Conservation (phyloP, 2,113 vertebrate genomes). For the Phyllostomus hastatus region DNA sequence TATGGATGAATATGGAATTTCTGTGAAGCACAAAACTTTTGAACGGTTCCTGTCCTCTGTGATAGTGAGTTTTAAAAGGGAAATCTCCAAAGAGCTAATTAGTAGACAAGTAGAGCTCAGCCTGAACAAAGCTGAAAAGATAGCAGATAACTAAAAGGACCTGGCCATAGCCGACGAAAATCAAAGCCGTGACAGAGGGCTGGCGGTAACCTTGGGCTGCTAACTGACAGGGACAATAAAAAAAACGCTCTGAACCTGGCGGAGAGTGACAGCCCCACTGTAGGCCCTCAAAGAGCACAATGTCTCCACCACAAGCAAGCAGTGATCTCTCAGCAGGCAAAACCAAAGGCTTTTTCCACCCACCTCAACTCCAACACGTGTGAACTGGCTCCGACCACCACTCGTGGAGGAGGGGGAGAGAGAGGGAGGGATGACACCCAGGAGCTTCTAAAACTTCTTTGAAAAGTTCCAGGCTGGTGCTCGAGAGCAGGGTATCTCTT, state of each 20-base stretch:
- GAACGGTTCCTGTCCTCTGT: slow-evolving; percentile 89
- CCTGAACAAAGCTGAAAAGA: slow-evolving; percentile 94
- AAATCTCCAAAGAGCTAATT: slow-evolving; percentile 99
- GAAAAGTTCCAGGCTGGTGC: slow-evolving; percentile 23
- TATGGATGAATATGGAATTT: slow-evolving; percentile 90
- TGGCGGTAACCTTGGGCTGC: slow-evolving; percentile 93
- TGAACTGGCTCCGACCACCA: slow-evolving; percentile 32
- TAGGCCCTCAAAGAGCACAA: slow-evolving; percentile 77
- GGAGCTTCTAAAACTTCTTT: neutral
- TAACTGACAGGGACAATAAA: slow-evolving; percentile 95
- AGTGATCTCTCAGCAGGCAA: slow-evolving; percentile 65
- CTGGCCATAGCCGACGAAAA: slow-evolving; percentile 94
- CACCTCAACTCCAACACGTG: slow-evolving; percentile 27
- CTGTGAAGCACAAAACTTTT: slow-evolving; percentile 91
- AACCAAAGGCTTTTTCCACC: slow-evolving; percentile 43
- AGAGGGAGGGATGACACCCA: neutral
- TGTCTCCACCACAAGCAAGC: slow-evolving; percentile 75
- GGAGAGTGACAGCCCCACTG: slow-evolving; percentile 82
- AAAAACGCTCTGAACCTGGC: slow-evolving; percentile 83
- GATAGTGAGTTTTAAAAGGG: slow-evolving; percentile 93
- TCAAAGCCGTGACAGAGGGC: slow-evolving; percentile 93
- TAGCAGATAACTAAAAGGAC: slow-evolving; percentile 90
- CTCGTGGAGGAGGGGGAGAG: neutral
- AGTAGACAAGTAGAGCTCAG: slow-evolving; percentile 95
- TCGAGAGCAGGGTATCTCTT: neutral